A percentile compares a stretch with the other conserved stretches of the same genome.
Evolutionary conservation across 2,888 invertebrate genomes (phyloP).

Genomic region (Drosophila rellima): DNA sequence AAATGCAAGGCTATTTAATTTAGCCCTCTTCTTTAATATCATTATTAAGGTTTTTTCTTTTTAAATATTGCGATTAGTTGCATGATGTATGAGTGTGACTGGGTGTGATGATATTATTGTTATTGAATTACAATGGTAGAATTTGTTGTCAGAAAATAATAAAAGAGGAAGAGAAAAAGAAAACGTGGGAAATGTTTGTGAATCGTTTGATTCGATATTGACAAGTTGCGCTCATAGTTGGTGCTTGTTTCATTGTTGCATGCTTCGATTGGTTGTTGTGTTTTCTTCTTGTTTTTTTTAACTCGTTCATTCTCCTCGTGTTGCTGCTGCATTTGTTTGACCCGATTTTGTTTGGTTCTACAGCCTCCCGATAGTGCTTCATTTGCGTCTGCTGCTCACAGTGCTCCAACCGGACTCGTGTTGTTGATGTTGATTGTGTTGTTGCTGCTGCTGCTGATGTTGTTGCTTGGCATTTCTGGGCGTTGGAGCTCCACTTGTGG

Average conservation of each 20-base stretch:
- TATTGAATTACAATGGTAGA: slow-evolving; percentile 60
- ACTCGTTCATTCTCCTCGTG: slow-evolving; percentile 45
- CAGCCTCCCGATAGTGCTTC: slow-evolving; percentile 84
- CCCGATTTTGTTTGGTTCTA: slow-evolving; percentile 66
- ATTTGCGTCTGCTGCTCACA: slow-evolving; percentile 81
- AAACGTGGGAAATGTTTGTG: slow-evolving; percentile 12
- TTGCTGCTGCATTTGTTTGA: slow-evolving; percentile 39
- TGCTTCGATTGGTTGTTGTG: slow-evolving; percentile 30
- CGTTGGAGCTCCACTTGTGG: slow-evolving; percentile 45
- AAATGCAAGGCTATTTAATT: slow-evolving; percentile 4
- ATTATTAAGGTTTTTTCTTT: slow-evolving; percentile 16
- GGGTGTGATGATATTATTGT: slow-evolving; percentile 12
- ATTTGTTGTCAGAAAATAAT: slow-evolving; percentile 40
- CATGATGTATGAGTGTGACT: slow-evolving; percentile 11
- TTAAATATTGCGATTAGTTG: slow-evolving; percentile 1
- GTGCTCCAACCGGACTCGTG: slow-evolving; percentile 69
- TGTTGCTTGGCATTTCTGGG: slow-evolving; percentile 44
- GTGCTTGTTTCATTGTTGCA: slow-evolving; percentile 31
- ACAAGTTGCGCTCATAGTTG: slow-evolving; percentile 43
- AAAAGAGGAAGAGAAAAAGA: slow-evolving; percentile 10
- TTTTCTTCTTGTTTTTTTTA: slow-evolving; percentile 13
- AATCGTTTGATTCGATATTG: slow-evolving; percentile 20
- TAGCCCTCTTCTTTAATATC: slow-evolving; percentile 30
- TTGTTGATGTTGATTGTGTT: slow-evolving; percentile 22
- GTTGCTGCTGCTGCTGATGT: slow-evolving; percentile 34